These are phyloP conservation scores for Neotragus moschatus DNA, from an alignment of 2,113 vertebrate genomes.

Conservation along the genomic window DNA sequence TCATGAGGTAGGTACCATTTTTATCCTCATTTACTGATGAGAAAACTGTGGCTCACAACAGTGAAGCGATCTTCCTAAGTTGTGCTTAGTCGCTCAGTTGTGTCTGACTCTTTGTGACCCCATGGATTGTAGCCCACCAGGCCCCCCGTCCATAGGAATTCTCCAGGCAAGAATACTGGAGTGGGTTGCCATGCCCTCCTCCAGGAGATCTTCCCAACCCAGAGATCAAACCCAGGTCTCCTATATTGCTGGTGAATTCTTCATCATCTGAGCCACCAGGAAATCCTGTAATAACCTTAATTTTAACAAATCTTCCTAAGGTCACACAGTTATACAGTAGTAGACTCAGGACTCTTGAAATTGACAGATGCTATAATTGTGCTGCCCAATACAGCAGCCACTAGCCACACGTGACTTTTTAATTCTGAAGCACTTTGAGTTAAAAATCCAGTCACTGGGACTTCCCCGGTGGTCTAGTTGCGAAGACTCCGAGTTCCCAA, in stretches of 20 bases:
- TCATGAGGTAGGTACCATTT: neutral
- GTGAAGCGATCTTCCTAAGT: neutral
- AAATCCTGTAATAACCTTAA: neutral
- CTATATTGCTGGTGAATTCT: neutral
- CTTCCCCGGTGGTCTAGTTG: neutral
- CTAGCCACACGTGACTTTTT: accelerated
- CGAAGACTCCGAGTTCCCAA: neutral
- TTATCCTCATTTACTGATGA: neutral
- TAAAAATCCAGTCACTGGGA: neutral
- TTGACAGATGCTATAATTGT: accelerated
- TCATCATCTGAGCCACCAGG: neutral
- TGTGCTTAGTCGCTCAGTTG: neutral
- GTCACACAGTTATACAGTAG: neutral
- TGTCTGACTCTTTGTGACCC: neutral
- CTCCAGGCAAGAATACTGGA: neutral
- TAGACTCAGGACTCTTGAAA: neutral
- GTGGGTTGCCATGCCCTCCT: neutral
- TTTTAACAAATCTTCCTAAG: neutral
- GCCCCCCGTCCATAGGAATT: neutral
- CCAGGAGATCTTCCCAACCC: neutral
- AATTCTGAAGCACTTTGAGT: neutral
- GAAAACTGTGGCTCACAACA: neutral
- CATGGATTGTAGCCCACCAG: neutral
- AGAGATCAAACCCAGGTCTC: neutral
- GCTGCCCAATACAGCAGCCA: accelerated